Evolutionary conservation across 1,140 invertebrate species (phyloP).

Genomic region (Ostrea denselamellosa): DNA sequence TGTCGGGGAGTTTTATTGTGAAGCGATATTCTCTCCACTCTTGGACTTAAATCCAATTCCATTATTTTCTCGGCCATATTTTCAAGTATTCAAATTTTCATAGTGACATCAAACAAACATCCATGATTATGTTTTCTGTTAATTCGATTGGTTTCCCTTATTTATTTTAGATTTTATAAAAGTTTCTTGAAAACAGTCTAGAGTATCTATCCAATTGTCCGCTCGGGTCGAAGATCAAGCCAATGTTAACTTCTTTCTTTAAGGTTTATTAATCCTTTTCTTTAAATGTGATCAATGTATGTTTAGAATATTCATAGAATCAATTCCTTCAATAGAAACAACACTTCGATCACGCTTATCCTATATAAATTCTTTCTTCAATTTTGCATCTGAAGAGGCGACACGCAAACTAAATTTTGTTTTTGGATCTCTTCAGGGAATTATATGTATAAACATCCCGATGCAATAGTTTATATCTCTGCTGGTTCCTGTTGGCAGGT

Average conservation of each 20-base stretch:
- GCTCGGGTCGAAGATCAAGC: neutral
- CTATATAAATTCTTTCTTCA: neutral
- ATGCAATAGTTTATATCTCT: conserved; percentile 3
- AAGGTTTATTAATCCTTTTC: neutral
- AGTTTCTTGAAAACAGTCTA: too few species aligned
- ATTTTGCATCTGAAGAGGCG: neutral
- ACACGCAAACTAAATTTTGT: neutral
- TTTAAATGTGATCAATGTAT: neutral
- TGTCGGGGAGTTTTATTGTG: neutral
- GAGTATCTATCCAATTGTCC: too few species aligned
- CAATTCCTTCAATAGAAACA: neutral
- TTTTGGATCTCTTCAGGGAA: neutral
- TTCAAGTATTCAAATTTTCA: neutral
- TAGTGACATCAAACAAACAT: neutral
- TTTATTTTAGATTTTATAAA: too few species aligned
- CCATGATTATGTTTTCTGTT: neutral
- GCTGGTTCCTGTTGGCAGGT: neutral
- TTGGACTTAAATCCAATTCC: conserved; percentile 7
- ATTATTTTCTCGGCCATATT: neutral
- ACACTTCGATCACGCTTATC: neutral
- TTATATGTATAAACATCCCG: neutral
- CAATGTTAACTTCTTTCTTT: neutral
- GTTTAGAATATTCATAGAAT: neutral
- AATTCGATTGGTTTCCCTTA: too few species aligned
- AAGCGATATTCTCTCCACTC: conserved; percentile 13